Conservation (phyloP, 1,140 invertebrate species). For the Aphis gossypii region DNA sequence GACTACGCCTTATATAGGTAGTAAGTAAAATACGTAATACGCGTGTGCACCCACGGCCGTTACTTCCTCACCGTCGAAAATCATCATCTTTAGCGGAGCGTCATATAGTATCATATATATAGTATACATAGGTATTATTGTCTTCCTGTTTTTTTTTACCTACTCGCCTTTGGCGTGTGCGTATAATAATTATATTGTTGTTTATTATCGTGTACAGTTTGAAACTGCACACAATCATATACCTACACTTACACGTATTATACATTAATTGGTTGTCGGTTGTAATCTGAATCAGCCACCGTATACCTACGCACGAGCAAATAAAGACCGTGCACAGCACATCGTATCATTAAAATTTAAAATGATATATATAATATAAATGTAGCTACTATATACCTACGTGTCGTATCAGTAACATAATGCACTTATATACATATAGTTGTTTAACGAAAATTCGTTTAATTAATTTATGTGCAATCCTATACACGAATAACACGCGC, state of each 20-base stretch:
- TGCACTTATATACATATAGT: background rate
- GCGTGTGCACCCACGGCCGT: background rate
- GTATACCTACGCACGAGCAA: background rate
- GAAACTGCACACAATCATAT: background rate
- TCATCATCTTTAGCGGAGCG: background rate
- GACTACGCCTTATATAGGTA: too few species aligned
- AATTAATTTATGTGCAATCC: background rate
- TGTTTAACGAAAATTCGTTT: constrained; percentile 8
- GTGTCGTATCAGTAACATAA: background rate
- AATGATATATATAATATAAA: background rate
- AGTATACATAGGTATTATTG: too few species aligned
- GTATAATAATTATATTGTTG: background rate
- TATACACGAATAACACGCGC: background rate
- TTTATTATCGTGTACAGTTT: background rate
- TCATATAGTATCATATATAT: background rate
- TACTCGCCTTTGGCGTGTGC: background rate
- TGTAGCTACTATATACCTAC: too few species aligned
- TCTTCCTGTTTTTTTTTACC: background rate
- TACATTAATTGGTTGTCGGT: background rate
- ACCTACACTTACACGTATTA: background rate
- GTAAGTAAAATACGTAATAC: background rate
- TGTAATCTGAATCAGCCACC: background rate
- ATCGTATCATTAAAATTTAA: background rate
- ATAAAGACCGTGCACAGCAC: background rate
- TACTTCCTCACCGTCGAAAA: background rate